Evolutionary conservation across 2,113 vertebrate genomes (phyloP).

Genomic region (Isichthys henryi): DNA sequence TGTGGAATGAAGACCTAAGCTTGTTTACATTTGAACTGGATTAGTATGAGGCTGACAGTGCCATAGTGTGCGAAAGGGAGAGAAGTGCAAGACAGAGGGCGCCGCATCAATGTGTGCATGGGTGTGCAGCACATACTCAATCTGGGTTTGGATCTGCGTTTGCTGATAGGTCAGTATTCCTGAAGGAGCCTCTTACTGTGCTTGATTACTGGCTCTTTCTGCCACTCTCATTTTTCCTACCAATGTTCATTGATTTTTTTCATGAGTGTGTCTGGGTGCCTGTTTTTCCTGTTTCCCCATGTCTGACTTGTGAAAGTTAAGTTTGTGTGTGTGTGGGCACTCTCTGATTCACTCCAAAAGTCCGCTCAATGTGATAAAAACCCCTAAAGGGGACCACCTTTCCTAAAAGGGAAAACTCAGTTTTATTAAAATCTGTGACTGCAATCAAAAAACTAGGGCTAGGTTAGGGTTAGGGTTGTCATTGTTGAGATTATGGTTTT

Average conservation of each 20-base stretch:
- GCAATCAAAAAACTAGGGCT: too few relatives aligned
- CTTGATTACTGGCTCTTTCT: not conserved
- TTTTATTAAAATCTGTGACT: too few relatives aligned
- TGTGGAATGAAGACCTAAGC: conserved; percentile 69
- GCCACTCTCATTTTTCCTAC: not conserved
- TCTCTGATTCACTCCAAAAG: too few relatives aligned
- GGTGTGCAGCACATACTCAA: conserved; percentile 10
- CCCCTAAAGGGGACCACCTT: too few relatives aligned
- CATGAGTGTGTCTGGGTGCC: not conserved
- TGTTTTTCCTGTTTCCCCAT: not conserved
- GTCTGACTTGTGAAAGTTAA: not conserved
- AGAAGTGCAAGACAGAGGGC: conserved; percentile 2
- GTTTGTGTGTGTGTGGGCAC: too few relatives aligned
- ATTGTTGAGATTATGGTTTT: too few relatives aligned
- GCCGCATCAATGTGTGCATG: conserved; percentile 15
- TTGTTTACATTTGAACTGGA: conserved; percentile 75
- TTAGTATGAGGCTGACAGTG: conserved; percentile 64
- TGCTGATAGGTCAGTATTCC: conserved; percentile 5
- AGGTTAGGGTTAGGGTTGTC: too few relatives aligned
- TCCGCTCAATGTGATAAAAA: too few relatives aligned
- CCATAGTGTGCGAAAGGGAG: conserved; percentile 37
- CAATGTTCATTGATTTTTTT: not conserved
- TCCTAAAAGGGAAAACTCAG: too few relatives aligned
- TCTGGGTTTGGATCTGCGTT: not conserved
- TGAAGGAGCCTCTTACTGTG: not conserved